Base-by-base conservation (phyloP, 2,113 vertebrate genomes). In the Prunella himalayana region DNA sequence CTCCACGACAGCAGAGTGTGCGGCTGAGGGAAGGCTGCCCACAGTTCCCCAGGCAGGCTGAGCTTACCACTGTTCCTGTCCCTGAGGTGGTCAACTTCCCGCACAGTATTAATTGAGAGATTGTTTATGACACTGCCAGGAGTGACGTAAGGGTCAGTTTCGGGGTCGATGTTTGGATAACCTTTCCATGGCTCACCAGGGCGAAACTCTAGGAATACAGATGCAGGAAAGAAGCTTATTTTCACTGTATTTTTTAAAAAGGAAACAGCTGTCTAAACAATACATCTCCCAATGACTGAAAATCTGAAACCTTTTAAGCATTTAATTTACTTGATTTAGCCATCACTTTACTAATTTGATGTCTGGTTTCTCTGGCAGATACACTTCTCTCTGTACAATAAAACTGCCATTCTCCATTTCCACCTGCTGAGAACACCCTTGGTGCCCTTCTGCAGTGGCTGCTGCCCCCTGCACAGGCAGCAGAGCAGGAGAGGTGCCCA, bases 171-270 rank as follows among this genome's bases (percentile, higher is more conserved):
- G 99, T 99, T 99, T 97, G 99, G 99, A 98, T 99, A 99, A 98
- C 99, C 99, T 99, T 99, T 99, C 99, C 99, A 99, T 91, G 99
- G 99, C 98, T 99, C 99, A 97, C 99, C 99, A 97, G 99, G 99
- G 90, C 99, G 99, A 98, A 99, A 99, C 98, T 99, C 99, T 99
- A 97, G 54, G 92, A 96, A 95, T 0, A 93, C 33, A 86, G 59
- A 72, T 11, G 25, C 50, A 90, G 39, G 69, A 76, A 56, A 88
- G 50, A 11, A 83, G 44, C 5, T 88, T 57, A 33, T 28, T 83
- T 82, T 39, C 19, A 24, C 42, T 23, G 0, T 25, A n/a, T 9
- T 45, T 63, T 63, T 35, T 11, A 13, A 64, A 33, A 51, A 87
- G 84, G 56, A 91, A 93, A 60, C 31, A 68, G 35, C 82, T 92